phyloP scores from a whole-genome alignment of 1,140 invertebrate species.

The Drosophila miranda region DNA sequence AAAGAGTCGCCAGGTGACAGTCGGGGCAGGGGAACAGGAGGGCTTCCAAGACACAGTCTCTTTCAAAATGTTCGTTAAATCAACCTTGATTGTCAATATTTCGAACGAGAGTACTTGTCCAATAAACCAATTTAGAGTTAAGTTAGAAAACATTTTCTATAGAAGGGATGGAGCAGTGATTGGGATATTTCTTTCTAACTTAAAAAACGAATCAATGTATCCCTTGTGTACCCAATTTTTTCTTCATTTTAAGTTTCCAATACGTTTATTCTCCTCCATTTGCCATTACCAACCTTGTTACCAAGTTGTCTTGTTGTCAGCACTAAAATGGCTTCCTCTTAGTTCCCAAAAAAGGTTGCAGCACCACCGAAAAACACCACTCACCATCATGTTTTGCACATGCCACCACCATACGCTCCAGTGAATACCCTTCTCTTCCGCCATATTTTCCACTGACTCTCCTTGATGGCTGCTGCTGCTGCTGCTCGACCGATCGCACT shows the following conservation, averaged over 20 bases:
- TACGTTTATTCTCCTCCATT: not conserved
- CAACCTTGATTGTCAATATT: too few species aligned
- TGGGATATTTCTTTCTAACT: too few species aligned
- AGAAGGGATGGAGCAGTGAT: too few species aligned
- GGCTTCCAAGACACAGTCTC: not conserved
- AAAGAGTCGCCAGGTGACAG: conserved; percentile 20
- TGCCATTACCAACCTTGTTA: conserved; percentile 36
- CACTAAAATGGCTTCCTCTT: conserved; percentile 42
- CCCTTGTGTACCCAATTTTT: not conserved
- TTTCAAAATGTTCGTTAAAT: not conserved
- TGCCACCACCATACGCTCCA: conserved; percentile 50
- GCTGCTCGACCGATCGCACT: conserved; percentile 53
- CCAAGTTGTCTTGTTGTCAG: conserved; percentile 48
- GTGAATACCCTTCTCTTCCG: conserved; percentile 32
- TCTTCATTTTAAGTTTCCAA: not conserved
- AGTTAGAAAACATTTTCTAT: not conserved
- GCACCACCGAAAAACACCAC: conserved; percentile 30
- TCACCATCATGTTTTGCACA: conserved; percentile 23
- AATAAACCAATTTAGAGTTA: too few species aligned
- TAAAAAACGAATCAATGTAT: not conserved
- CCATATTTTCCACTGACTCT: conserved; percentile 32
- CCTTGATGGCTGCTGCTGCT: conserved; percentile 35
- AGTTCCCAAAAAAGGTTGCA: conserved; percentile 14
- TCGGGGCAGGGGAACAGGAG: not conserved
- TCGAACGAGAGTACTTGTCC: too few species aligned